Conservation (phyloP, 2,113 vertebrate genomes). For the Dermatemys mawii region DNA sequence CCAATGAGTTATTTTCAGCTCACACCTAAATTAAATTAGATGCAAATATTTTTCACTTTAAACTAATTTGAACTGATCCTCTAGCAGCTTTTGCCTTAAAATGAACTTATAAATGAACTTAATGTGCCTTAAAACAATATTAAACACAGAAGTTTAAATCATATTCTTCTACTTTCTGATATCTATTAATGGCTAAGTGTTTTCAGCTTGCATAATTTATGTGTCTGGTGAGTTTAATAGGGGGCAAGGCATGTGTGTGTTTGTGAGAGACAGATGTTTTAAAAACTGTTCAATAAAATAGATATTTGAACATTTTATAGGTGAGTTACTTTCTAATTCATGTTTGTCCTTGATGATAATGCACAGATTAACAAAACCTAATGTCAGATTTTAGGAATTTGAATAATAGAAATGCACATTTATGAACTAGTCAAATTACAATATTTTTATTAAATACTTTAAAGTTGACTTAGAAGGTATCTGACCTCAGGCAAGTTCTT, state of each 20-base stretch:
- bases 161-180: neutral
- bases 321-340: neutral
- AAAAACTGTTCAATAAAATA: neutral
- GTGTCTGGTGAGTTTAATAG: neutral
- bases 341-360: slow-evolving; percentile 27
- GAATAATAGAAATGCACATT: slow-evolving; percentile 11
- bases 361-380: slow-evolving; percentile 32
- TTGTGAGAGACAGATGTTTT: neutral
- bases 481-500: slow-evolving; percentile 4
- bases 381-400: neutral
- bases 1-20: slow-evolving; percentile 39
- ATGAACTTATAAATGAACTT: slow-evolving; percentile 24
- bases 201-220: slow-evolving; percentile 12
- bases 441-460: neutral
- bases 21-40: slow-evolving; percentile 50
- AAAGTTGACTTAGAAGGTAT: slow-evolving; percentile 28
- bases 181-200: neutral
- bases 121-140: slow-evolving; percentile 27
- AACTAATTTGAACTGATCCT: slow-evolving; percentile 32
- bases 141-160: slow-evolving; percentile 16
- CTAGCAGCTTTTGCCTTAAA: neutral
- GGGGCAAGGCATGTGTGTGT: neutral
- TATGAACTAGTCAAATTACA: slow-evolving; percentile 2
- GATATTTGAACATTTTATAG: neutral
- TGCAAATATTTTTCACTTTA: slow-evolving; percentile 45